Evolutionary conservation across 2,888 invertebrate genomes (phyloP).

Genomic region (Schizotus pectinicornis): DNA sequence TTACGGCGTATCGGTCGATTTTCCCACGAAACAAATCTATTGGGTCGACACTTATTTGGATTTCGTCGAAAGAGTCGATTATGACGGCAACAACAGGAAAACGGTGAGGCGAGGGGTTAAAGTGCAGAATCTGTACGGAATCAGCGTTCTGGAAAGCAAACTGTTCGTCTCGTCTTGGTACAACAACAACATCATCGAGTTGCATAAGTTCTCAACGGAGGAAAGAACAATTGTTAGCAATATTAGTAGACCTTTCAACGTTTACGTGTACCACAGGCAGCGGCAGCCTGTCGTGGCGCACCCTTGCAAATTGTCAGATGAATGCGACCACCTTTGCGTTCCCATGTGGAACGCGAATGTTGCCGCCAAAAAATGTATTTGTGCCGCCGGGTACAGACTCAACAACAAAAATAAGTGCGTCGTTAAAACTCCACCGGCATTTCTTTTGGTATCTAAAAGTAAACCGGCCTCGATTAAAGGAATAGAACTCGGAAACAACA

Average conservation of each 20-base stretch:
- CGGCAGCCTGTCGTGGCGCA: slow-evolving; percentile 76
- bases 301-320: slow-evolving; percentile 71
- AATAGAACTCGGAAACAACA: slow-evolving; percentile 59
- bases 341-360: slow-evolving; percentile 65
- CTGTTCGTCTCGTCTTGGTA: slow-evolving; percentile 78
- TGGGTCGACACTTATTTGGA: slow-evolving; percentile 85
- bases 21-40: slow-evolving; percentile 72
- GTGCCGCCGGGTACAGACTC: slow-evolving; percentile 73
- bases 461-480: slow-evolving; percentile 76
- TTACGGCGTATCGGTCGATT: slow-evolving; percentile 74
- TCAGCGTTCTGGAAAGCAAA: slow-evolving; percentile 75
- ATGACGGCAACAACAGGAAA: slow-evolving; percentile 71
- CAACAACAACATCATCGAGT: slow-evolving; percentile 67
- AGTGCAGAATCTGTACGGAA: slow-evolving; percentile 71
- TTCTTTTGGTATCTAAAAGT: slow-evolving; percentile 70
- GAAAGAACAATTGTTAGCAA: slow-evolving; percentile 60
- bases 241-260: slow-evolving; percentile 67
- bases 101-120: slow-evolving; percentile 63
- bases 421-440: slow-evolving; percentile 63
- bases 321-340: slow-evolving; percentile 81
- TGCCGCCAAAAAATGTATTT: slow-evolving; percentile 71
- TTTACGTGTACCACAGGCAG: slow-evolving; percentile 78
- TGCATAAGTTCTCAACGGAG: slow-evolving; percentile 65
- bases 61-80: slow-evolving; percentile 78
- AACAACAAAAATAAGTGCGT: slow-evolving; percentile 67